phyloP scores from a whole-genome alignment of 2,113 vertebrate species.

The Hyaena hyaena region DNA sequence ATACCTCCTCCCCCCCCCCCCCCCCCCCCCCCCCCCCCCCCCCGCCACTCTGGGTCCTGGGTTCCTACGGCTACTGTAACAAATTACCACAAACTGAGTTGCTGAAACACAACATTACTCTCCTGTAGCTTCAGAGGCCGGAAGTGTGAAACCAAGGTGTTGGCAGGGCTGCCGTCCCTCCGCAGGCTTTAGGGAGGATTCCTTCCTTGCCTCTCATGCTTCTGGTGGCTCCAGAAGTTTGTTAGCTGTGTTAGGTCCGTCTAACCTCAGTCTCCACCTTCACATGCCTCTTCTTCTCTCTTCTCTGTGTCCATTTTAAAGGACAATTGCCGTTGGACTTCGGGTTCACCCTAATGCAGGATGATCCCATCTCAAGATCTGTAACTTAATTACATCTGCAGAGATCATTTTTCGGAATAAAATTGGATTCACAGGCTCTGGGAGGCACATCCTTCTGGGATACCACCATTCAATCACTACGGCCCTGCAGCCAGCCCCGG shows the following conservation, averaged over 20 bases:
- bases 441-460: not conserved
- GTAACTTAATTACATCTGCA: not conserved
- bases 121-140: not conserved
- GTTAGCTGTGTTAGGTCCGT: not conserved
- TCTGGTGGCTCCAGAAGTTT: accelerated
- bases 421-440: not conserved
- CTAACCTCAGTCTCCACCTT: not conserved
- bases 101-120: not conserved
- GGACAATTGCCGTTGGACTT: not conserved
- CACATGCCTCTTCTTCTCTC: not conserved
- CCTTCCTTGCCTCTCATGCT: not conserved
- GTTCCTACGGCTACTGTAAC: not conserved
- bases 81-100: not conserved
- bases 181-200: too few species aligned
- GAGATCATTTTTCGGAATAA: not conserved
- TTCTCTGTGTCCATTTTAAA: not conserved
- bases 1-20: not conserved
- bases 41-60: not conserved
- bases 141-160: not conserved
- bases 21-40: too few species aligned
- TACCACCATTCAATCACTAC: not conserved
- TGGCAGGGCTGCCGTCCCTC: not conserved
- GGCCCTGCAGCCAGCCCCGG: not conserved
- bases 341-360: not conserved
- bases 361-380: not conserved